These are phyloP conservation scores for Clarias magur DNA, from an alignment of 2,113 vertebrate species.

Conservation along the genomic window DNA sequence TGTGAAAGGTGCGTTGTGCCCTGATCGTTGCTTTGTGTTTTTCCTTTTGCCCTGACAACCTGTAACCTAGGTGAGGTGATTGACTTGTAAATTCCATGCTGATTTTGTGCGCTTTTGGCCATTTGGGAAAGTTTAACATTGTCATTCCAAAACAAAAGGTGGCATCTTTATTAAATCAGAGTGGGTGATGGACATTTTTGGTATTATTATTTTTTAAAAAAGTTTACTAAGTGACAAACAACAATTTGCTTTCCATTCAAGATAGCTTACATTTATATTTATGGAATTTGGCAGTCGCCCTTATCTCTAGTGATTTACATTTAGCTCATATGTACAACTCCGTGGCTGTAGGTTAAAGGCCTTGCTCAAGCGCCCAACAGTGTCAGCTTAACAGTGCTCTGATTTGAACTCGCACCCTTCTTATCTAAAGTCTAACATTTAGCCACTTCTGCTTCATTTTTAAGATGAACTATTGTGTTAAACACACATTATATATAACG, in stretches of 20 bases:
- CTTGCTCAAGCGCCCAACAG: no score
- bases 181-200: not conserved
- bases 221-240: not conserved
- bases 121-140: constrained; percentile 25
- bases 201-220: not conserved
- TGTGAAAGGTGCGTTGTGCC: not conserved
- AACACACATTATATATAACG: not conserved
- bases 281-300: not conserved
- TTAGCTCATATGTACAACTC: not conserved
- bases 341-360: not conserved
- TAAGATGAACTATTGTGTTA: not conserved
- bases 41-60: constrained; percentile 20
- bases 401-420: not conserved
- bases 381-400: not conserved
- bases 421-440: not conserved
- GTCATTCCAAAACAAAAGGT: not conserved
- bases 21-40: constrained; percentile 30
- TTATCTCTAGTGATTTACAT: not conserved
- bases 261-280: not conserved
- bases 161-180: no score
- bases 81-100: constrained; percentile 52
- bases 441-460: no score
- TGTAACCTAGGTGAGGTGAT: constrained; percentile 42
- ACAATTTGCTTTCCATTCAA: not conserved
- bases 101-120: not conserved